Base-by-base conservation (phyloP, 2,888 invertebrate genomes). In the Eumerus sabulonum region DNA sequence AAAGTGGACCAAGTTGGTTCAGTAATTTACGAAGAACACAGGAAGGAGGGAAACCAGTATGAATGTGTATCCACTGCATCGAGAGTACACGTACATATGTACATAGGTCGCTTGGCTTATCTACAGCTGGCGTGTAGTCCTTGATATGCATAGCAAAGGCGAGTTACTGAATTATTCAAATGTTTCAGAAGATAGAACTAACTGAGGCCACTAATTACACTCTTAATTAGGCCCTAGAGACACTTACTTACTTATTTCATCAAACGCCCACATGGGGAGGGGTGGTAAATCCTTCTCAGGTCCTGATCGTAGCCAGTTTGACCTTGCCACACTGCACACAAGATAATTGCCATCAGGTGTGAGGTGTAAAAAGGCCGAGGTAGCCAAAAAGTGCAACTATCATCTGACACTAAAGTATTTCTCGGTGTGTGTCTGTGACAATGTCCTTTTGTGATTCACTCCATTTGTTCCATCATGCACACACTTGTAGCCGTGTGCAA, bases 1-100 rank as follows among this genome's bases (percentile, higher is more conserved):
- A 72, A 77, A 77, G 73, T 73, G 77, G 73, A 77, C 67, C 59
- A 68, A 77, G 77, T 77, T 77, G 73, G 53, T 62, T 57, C 72
- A 63, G 62, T 72, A 62, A 73, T 59, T 72, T 77, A 67, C 57
- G 63, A n/a, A n/a, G 77, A 48, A 67, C 63, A 72, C 67, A 27
- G 27, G 27, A 27, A 2, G 27, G 7, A 27, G 27, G 7, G 27
- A 7, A 7, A 27, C 27, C 2, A 7, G 3, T 27, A 27, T 27
- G 27, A 4, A 27, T 7, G 7, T 27, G 7, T 60, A 59, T 67
- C 63, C 72, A 70, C 70, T 70, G 63, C 77, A 72, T 72, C 56
- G 72, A 67, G 67, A 77, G n/a, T n/a, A n/a, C n/a, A n/a, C n/a
- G n/a, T n/a, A n/a, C n/a, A n/a, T 27, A 7, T 77, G 67, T 68